Conservation (phyloP, 2,888 invertebrate species). For the Eugnorisma glareosa region DNA sequence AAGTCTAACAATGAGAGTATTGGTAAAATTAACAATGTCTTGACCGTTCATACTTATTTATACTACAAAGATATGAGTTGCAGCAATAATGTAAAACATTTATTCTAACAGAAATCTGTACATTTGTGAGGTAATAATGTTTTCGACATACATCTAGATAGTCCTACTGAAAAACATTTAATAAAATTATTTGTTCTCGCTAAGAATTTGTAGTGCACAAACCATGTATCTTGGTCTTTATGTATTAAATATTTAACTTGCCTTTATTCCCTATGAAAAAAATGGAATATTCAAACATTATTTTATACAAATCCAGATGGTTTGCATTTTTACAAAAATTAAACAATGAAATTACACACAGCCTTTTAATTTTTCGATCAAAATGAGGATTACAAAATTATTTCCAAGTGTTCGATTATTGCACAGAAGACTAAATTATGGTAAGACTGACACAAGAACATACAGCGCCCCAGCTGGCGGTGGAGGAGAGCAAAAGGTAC, state of each 20-base stretch:
- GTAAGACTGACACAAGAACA: slow-evolving; percentile 47
- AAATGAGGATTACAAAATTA: slow-evolving; percentile 83
- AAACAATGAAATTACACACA: slow-evolving; percentile 55
- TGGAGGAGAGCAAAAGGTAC: slow-evolving; percentile 39
- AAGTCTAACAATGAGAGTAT: neutral
- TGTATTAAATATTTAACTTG: slow-evolving; percentile 7
- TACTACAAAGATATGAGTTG: neutral
- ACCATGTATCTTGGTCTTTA: slow-evolving; percentile 4
- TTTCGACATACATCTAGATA: neutral
- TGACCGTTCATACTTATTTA: neutral
- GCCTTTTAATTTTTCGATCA: slow-evolving; percentile 68
- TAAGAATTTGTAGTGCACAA: neutral
- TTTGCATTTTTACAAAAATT: slow-evolving; percentile 64
- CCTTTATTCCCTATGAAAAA: neutral
- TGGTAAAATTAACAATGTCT: neutral
- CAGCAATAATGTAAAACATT: neutral
- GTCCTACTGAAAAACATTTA: neutral
- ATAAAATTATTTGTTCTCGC: neutral
- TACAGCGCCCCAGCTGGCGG: slow-evolving; percentile 43
- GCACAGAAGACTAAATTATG: slow-evolving; percentile 55
- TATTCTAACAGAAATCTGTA: neutral
- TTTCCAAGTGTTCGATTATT: slow-evolving; percentile 72
- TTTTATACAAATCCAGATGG: slow-evolving; percentile 78
- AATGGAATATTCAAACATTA: slow-evolving; percentile 44
- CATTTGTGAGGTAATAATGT: neutral